Base-by-base conservation (phyloP, 2,797 vertebrate species). In the Alosa sapidissima region DNA sequence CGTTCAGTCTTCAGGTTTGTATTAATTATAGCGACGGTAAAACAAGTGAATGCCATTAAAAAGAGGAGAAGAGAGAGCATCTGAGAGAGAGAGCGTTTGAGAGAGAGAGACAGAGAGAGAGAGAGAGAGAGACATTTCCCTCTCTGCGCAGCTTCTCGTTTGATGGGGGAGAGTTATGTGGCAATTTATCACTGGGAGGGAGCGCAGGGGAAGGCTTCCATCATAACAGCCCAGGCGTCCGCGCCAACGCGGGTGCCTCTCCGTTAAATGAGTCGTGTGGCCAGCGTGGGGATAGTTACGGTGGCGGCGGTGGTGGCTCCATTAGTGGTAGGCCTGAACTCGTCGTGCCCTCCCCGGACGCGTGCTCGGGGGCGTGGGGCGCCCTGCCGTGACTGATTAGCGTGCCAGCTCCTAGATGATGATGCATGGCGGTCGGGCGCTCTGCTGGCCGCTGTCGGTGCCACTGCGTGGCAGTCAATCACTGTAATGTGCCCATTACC, bases 401-500 rank as follows among this genome's bases (percentile, higher is more conserved):
- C 9, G 47, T 5, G 68, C 84, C 52, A 49, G 60, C 65, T 16
- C 85, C n/a, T 60, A 47, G 84, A 89, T 85, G 81, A 84, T 87
- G 87, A 88, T 87, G 78, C 81, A 84, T 87, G 48, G 62, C 5
- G 72, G 72, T 36, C 41, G 72, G 72, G 41, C 72, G 2, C 72
- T 78, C 82, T 68, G 24, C 81, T 36, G 48, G 85, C 58, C n/a
- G 60, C 84, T 84, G 62, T 75, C 60, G 86, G 85, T 82, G 86
- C 87, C 84, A 75, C 33, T 75, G 68, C 83, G 72, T 86, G 84
- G 81, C 82, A 85, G 52, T 90, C 83, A 62, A 83, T 89, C 84
- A 88, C 83, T 13, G 51, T 89, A 90, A 87, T 88, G 82, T 62
- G 84, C 82, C 83, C 84, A 86, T 89, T 87, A 86, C 84, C 60